A percentile compares a stretch with the other conserved stretches of the same genome.
Conservation (phyloP, 2,113 vertebrate genomes). For the Cephalophus harveyi region DNA sequence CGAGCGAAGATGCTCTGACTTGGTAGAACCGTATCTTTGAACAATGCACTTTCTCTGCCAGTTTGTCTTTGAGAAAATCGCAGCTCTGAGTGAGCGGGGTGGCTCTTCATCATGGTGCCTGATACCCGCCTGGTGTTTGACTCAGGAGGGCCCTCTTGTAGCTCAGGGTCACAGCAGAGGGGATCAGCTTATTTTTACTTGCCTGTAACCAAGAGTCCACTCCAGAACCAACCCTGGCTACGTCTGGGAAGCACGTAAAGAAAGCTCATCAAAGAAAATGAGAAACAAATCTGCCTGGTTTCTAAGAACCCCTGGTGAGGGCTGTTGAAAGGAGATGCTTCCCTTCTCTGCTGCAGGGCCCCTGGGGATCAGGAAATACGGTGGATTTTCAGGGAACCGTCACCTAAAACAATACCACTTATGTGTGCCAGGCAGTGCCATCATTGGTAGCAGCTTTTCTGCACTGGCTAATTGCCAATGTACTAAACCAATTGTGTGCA, state of each 20-base stretch:
- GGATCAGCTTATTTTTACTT: background rate
- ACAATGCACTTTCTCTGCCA: background rate
- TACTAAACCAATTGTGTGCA: background rate
- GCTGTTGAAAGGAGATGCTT: background rate
- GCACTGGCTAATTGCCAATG: background rate
- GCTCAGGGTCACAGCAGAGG: background rate
- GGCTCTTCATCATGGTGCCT: fast-evolving
- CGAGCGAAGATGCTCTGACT: background rate
- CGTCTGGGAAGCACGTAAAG: background rate
- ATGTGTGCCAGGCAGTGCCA: background rate
- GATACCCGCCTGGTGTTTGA: background rate
- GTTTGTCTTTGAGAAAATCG: background rate
- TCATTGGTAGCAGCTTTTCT: background rate
- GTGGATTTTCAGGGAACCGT: background rate
- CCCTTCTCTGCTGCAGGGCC: background rate
- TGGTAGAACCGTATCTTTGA: background rate
- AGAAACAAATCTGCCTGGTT: background rate
- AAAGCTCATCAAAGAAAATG: background rate
- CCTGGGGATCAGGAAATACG: background rate
- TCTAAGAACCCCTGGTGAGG: background rate
- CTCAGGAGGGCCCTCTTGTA: background rate
- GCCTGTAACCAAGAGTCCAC: background rate
- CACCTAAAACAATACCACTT: background rate
- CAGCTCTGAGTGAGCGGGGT: no score
- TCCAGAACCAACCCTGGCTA: background rate